Evolutionary conservation across 1,140 invertebrate genomes (phyloP).

Genomic region (Microplitis demolitor): DNA sequence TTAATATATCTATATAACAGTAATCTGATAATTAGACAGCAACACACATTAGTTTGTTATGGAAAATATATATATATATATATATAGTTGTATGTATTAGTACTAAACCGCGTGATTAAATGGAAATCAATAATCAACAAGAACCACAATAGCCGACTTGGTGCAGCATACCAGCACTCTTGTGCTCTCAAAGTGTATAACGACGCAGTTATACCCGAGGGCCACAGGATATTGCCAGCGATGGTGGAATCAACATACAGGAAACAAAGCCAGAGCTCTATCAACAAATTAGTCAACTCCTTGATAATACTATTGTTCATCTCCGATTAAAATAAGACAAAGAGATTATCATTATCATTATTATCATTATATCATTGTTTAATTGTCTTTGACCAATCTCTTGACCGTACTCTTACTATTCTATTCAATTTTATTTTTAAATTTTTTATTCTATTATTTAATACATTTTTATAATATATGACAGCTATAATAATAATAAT

Average conservation of each 20-base stretch:
- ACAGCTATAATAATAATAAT: too few species aligned
- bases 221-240: constrained; percentile 18
- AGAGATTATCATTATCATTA: background rate
- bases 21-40: too few species aligned
- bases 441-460: background rate
- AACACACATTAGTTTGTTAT: too few species aligned
- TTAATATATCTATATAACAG: too few species aligned
- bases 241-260: background rate
- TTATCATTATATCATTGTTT: background rate
- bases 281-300: constrained; percentile 13
- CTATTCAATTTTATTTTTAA: background rate
- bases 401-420: background rate
- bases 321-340: background rate
- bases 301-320: background rate
- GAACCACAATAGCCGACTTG: constrained; percentile 5
- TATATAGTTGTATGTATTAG: background rate
- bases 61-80: too few species aligned
- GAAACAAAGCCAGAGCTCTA: constrained; percentile 8
- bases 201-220: background rate
- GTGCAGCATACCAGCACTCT: background rate
- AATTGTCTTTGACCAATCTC: background rate
- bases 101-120: constrained; percentile 1
- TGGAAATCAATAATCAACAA: constrained; percentile 16
- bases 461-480: too few species aligned
- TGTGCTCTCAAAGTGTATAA: background rate